Evolutionary conservation across 2,797 vertebrate species (phyloP), one percentile per base, ranked within the genome.

Genomic region (Pempheris klunzingeri): DNA sequence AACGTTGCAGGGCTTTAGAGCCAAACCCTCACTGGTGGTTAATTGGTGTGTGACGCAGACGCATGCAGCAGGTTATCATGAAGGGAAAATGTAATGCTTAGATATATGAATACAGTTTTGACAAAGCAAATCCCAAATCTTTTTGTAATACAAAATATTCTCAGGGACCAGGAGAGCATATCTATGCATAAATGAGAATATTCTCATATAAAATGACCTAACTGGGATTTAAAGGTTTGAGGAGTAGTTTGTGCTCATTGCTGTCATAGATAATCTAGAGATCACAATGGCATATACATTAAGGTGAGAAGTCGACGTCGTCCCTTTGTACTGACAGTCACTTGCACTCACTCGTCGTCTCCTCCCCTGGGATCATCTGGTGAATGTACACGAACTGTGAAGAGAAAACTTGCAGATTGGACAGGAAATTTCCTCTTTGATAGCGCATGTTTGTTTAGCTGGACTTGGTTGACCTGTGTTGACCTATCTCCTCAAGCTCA

Each of bases 371-470:
- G 90, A 88, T 87, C 78, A 71, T 89, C 88, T 89, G 80, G 77
- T 82, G 52, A 90, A 88, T 77, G 87, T 86, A 88, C 76, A 49
- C 86, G 80, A 86, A 78, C 87, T 88, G 91, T 80, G 87, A 89
- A 85, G 87, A 81, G 76, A 92, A 90, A 92, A 88, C 86, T 81
- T 74, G 73, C 78, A 81, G 86, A 90, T 91, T 83, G 89, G 76
- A 92, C 88, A 89, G 92, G 91, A 92, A 90, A 93, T 93, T 89
- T 94, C 85, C 84, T 92, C 93, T 94, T 92, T 94, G 93, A 94
- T 93, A 92, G 87, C 62, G 62, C 5, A 0, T 93, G 92, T 94
- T 94, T 94, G 90, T 93, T 89, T 94, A 94, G 93, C 91, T 93
- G 93, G 88, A 90, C 88, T 91, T 24, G 57, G 80, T 90, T 92